Evolutionary conservation across 2,888 invertebrate species (phyloP).

Genomic region (Busseola fusca): DNA sequence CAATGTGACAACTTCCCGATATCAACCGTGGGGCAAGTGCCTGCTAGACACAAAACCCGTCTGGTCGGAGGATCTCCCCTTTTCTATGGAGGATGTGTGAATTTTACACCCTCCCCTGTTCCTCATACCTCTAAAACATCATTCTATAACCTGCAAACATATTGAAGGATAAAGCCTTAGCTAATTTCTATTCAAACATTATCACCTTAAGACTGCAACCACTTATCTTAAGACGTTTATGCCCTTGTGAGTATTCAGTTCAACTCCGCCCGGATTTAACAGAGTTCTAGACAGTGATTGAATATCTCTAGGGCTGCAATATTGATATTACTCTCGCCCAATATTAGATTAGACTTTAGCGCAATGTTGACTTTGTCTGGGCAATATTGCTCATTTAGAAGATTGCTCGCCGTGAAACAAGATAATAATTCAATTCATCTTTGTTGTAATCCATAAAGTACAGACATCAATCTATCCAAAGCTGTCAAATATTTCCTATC

Average conservation of each 20-base stretch:
- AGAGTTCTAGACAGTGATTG: conserved; percentile 9
- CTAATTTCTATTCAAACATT: conserved; percentile 2
- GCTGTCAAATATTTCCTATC: too few relatives aligned
- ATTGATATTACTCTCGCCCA: conserved; percentile 20
- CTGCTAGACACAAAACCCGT: too few relatives aligned
- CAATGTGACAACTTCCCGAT: too few relatives aligned
- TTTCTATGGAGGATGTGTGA: too few relatives aligned
- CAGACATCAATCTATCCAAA: too few relatives aligned
- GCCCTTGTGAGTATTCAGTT: conserved; percentile 10
- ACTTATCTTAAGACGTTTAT: conserved; percentile 17
- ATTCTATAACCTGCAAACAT: not conserved
- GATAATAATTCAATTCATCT: not conserved
- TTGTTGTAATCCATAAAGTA: not conserved
- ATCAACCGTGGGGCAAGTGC: too few relatives aligned
- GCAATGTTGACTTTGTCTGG: conserved; percentile 9
- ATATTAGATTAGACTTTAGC: conserved; percentile 6
- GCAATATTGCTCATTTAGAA: conserved; percentile 18
- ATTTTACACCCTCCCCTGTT: too few relatives aligned
- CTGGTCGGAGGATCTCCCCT: too few relatives aligned
- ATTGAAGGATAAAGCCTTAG: conserved; percentile 4
- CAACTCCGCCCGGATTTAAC: conserved; percentile 11
- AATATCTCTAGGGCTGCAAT: conserved; percentile 28
- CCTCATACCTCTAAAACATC: too few relatives aligned
- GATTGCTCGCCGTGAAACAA: not conserved
- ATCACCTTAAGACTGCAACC: conserved; percentile 4